Base-by-base conservation (phyloP, 2,888 invertebrate species). In the Nomada ruficornis region DNA sequence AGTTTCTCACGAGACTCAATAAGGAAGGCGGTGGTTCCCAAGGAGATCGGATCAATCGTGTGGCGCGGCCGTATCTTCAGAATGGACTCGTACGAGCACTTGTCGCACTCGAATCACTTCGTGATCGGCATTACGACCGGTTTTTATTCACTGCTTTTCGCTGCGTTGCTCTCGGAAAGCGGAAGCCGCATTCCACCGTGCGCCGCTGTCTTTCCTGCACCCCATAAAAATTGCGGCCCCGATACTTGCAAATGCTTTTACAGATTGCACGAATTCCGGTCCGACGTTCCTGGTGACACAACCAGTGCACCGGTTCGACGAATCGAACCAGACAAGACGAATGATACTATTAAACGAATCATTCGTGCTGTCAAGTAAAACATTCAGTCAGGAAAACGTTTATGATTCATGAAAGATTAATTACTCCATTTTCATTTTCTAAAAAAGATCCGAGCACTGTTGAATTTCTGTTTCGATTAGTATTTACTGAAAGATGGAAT, bases 101-200 rank as follows among this genome's bases (percentile, higher is more conserved):
- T 55, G 68, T 68, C 68, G 55, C 42, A 36, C 20, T 44, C 23
- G 68, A 68, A 68, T 64, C 64, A 18, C 55, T 36, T 36, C 68
- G 68, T 68, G 68, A 68, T 68, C 68, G 52, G 68, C 68, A 55
- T 68, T 23, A 20, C 42, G 42, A 68, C 68, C 36, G 68, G 42
- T 68, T 68, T 68, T 68, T 68, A 29, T 18, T 42, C 4, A 15
- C 15, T 55, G 36, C 36, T 23, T 42, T 23, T 42, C 10, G 10
- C 13, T 0, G 18, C 23, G 42, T 55, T 44, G 36, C 55, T 2
- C 26, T 68, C 54, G 42, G 55, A 36, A 36, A 55, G 50, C 52
- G 65, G 26, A 54, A 11, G 15, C 18, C n/a, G 23, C 36, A 55
- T 68, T 57, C 68, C 68, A 23, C 20, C 20, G 23, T 4, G 5